Conservation (phyloP, 2,888 invertebrate genomes). For the Alviniconcha strummeri region DNA sequence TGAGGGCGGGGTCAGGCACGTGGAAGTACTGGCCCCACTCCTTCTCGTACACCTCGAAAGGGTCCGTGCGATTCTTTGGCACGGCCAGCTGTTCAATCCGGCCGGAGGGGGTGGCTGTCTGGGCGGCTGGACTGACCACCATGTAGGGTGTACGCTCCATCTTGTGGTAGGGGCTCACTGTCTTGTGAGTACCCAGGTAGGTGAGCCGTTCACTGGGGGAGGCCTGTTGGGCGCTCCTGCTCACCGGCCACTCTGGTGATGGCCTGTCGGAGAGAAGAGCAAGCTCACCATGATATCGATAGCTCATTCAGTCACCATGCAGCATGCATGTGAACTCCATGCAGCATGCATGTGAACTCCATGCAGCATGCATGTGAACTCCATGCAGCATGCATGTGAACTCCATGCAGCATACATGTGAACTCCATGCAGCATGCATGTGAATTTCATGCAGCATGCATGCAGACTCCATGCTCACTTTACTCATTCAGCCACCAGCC, state of each 20-base stretch:
- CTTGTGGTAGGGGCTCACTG: constrained; percentile 47
- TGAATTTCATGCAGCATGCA: no score
- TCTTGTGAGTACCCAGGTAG: constrained; percentile 51
- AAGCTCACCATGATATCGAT: background rate
- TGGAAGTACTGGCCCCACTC: constrained; percentile 51
- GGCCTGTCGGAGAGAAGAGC: constrained; percentile 47
- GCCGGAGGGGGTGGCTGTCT: constrained; percentile 46
- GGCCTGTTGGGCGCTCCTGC: constrained; percentile 49
- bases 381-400: no score
- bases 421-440: no score
- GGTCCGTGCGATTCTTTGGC: constrained; percentile 51
- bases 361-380: no score
- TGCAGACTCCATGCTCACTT: no score
- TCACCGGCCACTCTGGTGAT: constrained; percentile 64
- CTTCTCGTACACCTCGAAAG: constrained; percentile 49
- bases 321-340: background rate
- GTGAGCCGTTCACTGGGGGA: constrained; percentile 52
- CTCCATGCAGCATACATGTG: no score
- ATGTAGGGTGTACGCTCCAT: constrained; percentile 60
- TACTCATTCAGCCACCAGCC: no score
- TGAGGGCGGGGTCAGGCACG: constrained; percentile 43
- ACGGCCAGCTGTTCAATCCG: constrained; percentile 54
- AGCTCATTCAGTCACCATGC: background rate
- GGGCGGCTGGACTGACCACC: constrained; percentile 47
- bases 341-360: no score